Evolutionary conservation across 2,113 vertebrate genomes (phyloP), one percentile per base, ranked within the genome.

Genomic region (Dascyllus trimaculatus): DNA sequence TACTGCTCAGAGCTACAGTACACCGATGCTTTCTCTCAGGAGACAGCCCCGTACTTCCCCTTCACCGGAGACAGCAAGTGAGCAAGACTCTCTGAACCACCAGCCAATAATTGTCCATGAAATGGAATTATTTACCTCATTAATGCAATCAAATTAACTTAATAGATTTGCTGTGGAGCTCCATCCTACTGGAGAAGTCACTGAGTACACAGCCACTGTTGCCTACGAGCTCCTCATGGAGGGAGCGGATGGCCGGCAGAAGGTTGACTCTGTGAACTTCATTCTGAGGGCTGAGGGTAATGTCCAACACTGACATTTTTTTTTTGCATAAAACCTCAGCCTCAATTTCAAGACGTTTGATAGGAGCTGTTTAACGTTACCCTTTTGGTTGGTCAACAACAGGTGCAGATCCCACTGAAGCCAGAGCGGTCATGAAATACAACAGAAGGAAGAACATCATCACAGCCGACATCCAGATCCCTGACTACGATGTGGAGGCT

Each of bases 41-140:
- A 95, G 15, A 88, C 90, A 1, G 70, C 95, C 19, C 95, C 96
- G 4, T 96, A 96, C 89, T 96, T 94, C 80, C 96, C 96, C 6
- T 91, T 98, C 75, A 95, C 93, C 0, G 96, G 96, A 72, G 94
- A 97, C 87, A 96, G 95, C 85, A 96, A 93, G 98, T 98, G 40
- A 93, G 92, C 35, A 59, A 65, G 8, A 58, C 13, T 24, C 53
- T 63, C 14, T 62, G 15, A 59, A 52, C 26, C 22, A 59, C 3
- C 10, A 52, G 11, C 14, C 32, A 52, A 71, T 24, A 10, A 22
- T 17, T 29, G 0, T n/a, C 4, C 65, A 7, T 35, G 21, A 53
- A 54, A 59, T 1, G 18, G n/a, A 57, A 29, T 49, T 11, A 14
- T 26, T 32, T 26, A 17, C 51, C 17, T 35, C 9, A 62, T 3